phyloP scores from a whole-genome alignment of 2,797 vertebrate species.

The Xyrichtys novacula region DNA sequence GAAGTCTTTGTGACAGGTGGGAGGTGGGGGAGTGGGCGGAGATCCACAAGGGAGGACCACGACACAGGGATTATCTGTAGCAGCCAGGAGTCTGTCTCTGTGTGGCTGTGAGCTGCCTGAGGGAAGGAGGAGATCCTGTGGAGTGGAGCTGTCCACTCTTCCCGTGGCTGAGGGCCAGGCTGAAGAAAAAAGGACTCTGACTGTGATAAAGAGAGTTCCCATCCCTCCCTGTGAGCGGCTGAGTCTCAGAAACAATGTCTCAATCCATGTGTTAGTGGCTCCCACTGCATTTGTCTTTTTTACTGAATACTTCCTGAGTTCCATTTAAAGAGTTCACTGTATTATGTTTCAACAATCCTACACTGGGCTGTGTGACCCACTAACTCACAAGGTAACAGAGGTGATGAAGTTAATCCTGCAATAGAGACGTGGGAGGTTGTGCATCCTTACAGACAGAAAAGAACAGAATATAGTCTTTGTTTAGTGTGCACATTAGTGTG shows the following conservation, averaged over 20 bases:
- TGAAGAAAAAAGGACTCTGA: constrained; percentile 40
- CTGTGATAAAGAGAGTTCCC: constrained; percentile 41
- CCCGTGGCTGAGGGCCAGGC: constrained; percentile 44
- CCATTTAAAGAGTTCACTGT: neutral
- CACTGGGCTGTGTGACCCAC: neutral
- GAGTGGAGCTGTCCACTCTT: constrained; percentile 32
- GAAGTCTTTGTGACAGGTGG: constrained; percentile 52
- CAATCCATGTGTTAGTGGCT: constrained; percentile 23
- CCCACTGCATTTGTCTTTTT: constrained; percentile 40
- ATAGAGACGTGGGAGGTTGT: too few relatives aligned
- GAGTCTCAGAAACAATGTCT: constrained; percentile 35
- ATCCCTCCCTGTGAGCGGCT: constrained; percentile 25
- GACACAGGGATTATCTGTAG: constrained; percentile 29
- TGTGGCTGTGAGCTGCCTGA: constrained; percentile 31
- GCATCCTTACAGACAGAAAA: too few relatives aligned
- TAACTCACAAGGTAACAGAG: too few relatives aligned
- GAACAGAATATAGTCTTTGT: too few relatives aligned
- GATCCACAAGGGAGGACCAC: constrained; percentile 30
- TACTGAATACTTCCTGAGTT: constrained; percentile 15
- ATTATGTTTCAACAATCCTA: constrained; percentile 29
- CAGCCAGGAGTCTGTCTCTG: constrained; percentile 37
- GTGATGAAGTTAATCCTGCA: too few relatives aligned
- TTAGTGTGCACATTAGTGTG: too few relatives aligned
- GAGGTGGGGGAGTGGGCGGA: constrained; percentile 19
- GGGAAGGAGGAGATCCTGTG: constrained; percentile 39